phyloP scores from a whole-genome alignment of 2,888 invertebrate species.

The Phyto melanocephala region DNA sequence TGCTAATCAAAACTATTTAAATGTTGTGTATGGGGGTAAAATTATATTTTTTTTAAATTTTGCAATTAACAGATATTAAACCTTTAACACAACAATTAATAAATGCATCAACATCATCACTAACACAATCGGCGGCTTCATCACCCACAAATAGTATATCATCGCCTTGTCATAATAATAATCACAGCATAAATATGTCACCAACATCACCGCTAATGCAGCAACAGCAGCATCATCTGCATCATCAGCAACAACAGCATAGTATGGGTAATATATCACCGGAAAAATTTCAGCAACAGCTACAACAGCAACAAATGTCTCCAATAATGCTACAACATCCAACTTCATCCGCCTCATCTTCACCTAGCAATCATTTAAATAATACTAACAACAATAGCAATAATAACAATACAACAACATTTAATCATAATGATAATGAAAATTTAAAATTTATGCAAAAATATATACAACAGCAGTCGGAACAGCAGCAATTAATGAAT shows the following conservation, averaged over 20 bases:
- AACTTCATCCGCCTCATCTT: conserved; percentile 71
- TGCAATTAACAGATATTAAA: conserved; percentile 51
- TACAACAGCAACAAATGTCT: conserved; percentile 54
- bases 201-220: conserved; percentile 66
- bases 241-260: conserved; percentile 56
- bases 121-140: conserved; percentile 64
- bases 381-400: conserved; percentile 68
- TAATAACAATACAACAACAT: conserved; percentile 52
- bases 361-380: conserved; percentile 68
- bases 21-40: not conserved
- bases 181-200: conserved; percentile 60
- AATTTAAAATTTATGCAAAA: conserved; percentile 75
- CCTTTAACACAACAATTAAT: conserved; percentile 62
- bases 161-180: conserved; percentile 61
- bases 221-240: conserved; percentile 63
- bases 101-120: conserved; percentile 58
- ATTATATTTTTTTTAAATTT: not conserved
- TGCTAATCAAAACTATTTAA: conserved; percentile 11
- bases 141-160: conserved; percentile 66
- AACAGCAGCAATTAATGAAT: conserved; percentile 42
- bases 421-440: conserved; percentile 68
- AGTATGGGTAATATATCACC: conserved; percentile 61
- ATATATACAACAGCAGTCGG: conserved; percentile 74
- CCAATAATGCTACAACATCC: conserved; percentile 66
- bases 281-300: conserved; percentile 65